Evolutionary conservation across 2,888 invertebrate genomes (phyloP).

Genomic region (Drosophila borborema): DNA sequence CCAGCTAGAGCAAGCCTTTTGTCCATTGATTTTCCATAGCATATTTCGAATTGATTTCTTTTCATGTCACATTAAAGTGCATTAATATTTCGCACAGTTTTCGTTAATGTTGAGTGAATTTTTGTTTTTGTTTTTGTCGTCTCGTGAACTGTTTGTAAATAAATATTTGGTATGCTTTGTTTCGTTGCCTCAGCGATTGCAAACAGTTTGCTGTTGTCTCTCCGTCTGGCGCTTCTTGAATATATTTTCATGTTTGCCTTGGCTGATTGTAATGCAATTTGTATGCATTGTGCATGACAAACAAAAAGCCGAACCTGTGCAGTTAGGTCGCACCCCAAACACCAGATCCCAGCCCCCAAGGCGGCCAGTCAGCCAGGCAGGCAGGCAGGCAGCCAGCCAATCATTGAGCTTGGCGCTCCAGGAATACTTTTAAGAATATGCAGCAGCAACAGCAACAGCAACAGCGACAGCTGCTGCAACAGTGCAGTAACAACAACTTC

Average conservation of each 20-base stretch:
- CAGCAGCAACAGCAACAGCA: constrained; percentile 13
- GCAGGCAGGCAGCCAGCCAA: too few species aligned
- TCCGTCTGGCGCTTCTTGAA: constrained; percentile 50
- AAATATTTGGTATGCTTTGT: constrained; percentile 55
- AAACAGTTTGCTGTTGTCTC: constrained; percentile 36
- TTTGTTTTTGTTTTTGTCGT: constrained; percentile 17
- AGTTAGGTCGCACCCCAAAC: constrained; percentile 1
- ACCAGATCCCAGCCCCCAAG: constrained; percentile 6
- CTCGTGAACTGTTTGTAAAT: constrained; percentile 32
- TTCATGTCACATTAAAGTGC: neutral
- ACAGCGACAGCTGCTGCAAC: constrained; percentile 24
- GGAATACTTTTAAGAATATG: constrained; percentile 34
- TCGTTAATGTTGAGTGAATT: neutral
- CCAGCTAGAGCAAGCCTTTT: neutral
- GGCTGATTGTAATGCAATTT: constrained; percentile 80
- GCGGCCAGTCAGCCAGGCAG: neutral
- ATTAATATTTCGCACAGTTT: constrained; percentile 3
- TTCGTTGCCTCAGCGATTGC: constrained; percentile 52
- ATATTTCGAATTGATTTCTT: neutral
- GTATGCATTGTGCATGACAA: constrained; percentile 80
- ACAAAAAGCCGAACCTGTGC: constrained; percentile 55
- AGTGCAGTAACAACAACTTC: constrained; percentile 32
- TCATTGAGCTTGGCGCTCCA: constrained; percentile 33
- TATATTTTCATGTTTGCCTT: constrained; percentile 68
- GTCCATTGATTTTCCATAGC: neutral